Percentiles rank a stretch among this genome's conserved stretches.
Evolutionary conservation across 2,113 vertebrate genomes (phyloP).

Genomic region (Corydoras maculifer): DNA sequence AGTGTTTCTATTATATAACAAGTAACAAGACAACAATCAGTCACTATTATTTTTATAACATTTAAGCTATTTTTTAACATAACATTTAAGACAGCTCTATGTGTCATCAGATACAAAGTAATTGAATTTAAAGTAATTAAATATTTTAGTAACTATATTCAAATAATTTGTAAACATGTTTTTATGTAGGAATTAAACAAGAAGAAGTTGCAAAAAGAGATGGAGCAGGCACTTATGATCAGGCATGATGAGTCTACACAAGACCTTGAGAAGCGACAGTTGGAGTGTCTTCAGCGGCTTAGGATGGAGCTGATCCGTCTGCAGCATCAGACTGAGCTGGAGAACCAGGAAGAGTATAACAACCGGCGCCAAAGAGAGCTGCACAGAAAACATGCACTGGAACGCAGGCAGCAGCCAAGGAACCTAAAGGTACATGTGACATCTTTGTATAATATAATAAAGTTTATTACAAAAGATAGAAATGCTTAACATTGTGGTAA

Average conservation of each 20-base stretch:
- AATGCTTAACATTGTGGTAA: too few species aligned
- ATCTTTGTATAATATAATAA: background rate
- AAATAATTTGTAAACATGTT: background rate
- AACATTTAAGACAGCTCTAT: too few species aligned
- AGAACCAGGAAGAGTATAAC: constrained; percentile 99
- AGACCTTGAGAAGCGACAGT: constrained; percentile 90
- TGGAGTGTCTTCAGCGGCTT: constrained; percentile 92
- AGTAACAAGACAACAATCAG: too few species aligned
- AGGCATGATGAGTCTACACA: constrained; percentile 96
- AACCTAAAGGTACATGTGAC: constrained; percentile 80
- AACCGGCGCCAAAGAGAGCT: constrained; percentile 91
- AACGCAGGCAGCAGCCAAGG: constrained; percentile 97
- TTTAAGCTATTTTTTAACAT: too few species aligned
- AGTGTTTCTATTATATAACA: too few species aligned
- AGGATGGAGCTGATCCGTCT: constrained; percentile 96
- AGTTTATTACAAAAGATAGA: background rate
- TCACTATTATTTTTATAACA: too few species aligned
- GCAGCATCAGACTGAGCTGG: constrained; percentile 97
- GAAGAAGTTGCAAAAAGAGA: constrained; percentile 96
- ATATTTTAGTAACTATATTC: background rate
- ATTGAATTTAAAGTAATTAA: background rate
- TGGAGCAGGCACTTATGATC: constrained; percentile 97
- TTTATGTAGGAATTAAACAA: constrained; percentile 84
- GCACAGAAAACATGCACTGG: constrained; percentile 96
- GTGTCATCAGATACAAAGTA: too few species aligned